Percentiles rank a stretch among this genome's conserved stretches.
phyloP scores from a whole-genome alignment of 2,888 invertebrate genomes.

The Ennomos quercinarius region DNA sequence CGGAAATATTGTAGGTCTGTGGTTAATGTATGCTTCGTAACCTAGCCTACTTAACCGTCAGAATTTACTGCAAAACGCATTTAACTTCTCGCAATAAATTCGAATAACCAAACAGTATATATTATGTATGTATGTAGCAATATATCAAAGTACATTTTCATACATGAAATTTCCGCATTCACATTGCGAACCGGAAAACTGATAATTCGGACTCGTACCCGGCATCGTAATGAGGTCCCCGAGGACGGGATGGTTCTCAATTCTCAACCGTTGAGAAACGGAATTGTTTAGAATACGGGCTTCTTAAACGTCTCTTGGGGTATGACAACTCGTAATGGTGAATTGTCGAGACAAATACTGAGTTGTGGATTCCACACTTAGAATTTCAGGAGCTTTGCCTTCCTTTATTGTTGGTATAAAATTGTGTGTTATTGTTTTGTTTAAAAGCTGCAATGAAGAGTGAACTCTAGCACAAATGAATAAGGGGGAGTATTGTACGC shows the following conservation, averaged over 20 bases:
- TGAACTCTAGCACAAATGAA: too few species aligned
- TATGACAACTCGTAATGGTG: constrained; percentile 32
- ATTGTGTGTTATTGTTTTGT: too few species aligned
- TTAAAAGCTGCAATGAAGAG: too few species aligned
- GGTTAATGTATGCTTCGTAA: background rate
- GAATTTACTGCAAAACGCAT: constrained; percentile 4
- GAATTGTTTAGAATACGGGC: constrained; percentile 50
- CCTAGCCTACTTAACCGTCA: background rate
- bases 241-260: constrained; percentile 46
- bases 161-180: constrained; percentile 28
- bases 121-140: too few species aligned
- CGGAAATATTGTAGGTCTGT: too few species aligned
- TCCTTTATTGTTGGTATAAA: too few species aligned
- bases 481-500: too few species aligned
- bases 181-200: constrained; percentile 28
- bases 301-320: constrained; percentile 43
- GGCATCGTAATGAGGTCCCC: constrained; percentile 49
- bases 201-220: constrained; percentile 36
- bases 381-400: background rate
- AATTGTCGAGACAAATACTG: constrained; percentile 21
- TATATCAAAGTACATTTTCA: constrained; percentile 28
- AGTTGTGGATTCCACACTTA: constrained; percentile 4
- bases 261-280: constrained; percentile 46
- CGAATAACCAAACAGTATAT: constrained; percentile 8
- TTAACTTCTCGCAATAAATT: constrained; percentile 18